These are phyloP conservation scores for Philopotamus ludificatus DNA, from an alignment of 1,140 invertebrate genomes.

Conservation along the genomic window DNA sequence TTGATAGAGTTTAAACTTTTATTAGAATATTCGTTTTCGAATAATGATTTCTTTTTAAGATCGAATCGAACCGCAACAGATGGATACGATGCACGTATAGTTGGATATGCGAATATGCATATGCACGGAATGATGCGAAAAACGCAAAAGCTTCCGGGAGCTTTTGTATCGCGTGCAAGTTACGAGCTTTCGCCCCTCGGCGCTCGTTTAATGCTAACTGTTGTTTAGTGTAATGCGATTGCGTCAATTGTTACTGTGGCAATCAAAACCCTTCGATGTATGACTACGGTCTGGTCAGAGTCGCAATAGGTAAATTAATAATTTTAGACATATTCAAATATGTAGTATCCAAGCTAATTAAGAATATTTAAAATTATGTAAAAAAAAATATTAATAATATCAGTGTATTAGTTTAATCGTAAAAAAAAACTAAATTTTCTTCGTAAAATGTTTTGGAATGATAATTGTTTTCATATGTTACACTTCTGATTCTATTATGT, in stretches of 20 bases:
- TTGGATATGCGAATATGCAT: not conserved
- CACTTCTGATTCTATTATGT: no score
- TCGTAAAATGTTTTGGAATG: no score
- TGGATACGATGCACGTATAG: not conserved
- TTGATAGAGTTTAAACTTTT: not conserved
- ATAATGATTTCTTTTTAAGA: conserved; percentile 1
- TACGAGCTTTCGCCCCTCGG: conserved; percentile 36
- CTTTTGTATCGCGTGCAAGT: conserved; percentile 30
- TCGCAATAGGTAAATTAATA: no score
- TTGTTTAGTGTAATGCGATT: conserved; percentile 42
- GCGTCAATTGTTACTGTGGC: conserved; percentile 41
- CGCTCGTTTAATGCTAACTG: conserved; percentile 29
- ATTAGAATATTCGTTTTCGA: no score
- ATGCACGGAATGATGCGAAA: not conserved
- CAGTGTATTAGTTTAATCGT: no score
- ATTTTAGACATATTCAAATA: no score
- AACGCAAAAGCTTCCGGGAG: conserved; percentile 19
- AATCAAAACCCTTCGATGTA: conserved; percentile 37
- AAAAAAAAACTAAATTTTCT: no score
- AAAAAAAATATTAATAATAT: no score
- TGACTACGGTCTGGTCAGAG: not conserved
- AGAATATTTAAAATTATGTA: no score
- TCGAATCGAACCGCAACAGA: not conserved
- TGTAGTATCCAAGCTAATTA: no score
- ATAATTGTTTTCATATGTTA: no score